Base-by-base conservation (phyloP, 2,888 invertebrate genomes). In the Pseudanteris insignis region DNA sequence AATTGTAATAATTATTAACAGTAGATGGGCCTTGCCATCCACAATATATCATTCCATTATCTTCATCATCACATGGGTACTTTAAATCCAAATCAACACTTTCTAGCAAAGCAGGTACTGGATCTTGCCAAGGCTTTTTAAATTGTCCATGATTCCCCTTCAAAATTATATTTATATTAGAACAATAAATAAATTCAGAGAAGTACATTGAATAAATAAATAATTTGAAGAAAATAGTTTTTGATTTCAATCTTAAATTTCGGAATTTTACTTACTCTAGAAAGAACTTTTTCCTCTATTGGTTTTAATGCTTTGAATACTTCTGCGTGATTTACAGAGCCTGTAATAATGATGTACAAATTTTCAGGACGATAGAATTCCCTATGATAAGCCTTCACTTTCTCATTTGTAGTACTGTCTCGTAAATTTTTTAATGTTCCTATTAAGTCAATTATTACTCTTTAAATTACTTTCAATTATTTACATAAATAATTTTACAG, bases 341-440 rank as follows among this genome's bases (percentile, higher is more conserved):
- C 95, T 8, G 90, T 88, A 41, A 95, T 87, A 44, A 94, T 88
- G 2, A 95, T 82, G 59, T 90, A 89, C 53, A 95, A 81, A 79
- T 96, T 96, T 79, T 94, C 92, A 1, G 95, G 88, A 12, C 93
- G 84, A 79, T 96, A 96, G 81, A 91, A 95, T 60, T 89, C 85
- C 69, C 88, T 87, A 77, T 96, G 95, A 76, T 89, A 96, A 8
- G 86, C 82, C 66, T 85, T 85, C 65, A 92, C 94, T 85, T 94
- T 94, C 58, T 84, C 83, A 75, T 92, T 92, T 54, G 84, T 87
- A 28, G 92, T 93, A 54, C 89, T 90, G 70, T 87, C 89, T 62
- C 94, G 83, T 6, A 96, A 83, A 80, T 94, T 94, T 70, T 89
- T 86, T 85, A 94, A 84, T 44, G 89, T 86, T 15, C 78, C 78